Conservation (phyloP, 2,797 vertebrate genomes). For the Naso thynnoides region DNA sequence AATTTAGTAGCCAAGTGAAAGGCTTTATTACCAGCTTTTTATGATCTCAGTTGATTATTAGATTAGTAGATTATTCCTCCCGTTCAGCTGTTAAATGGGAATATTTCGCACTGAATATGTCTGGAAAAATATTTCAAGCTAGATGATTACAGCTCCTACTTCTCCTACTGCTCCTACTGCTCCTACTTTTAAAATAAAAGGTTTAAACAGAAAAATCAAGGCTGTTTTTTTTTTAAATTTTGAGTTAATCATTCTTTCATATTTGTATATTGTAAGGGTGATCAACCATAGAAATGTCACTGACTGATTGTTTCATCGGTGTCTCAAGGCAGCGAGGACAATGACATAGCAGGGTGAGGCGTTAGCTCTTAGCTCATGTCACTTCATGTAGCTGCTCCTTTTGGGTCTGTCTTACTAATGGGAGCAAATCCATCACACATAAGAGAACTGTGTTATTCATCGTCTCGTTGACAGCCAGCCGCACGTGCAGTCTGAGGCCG, state of each 20-base stretch:
- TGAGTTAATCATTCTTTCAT: not conserved
- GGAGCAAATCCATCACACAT: conserved; percentile 55
- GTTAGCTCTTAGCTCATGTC: conserved; percentile 50
- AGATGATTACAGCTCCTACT: too few relatives aligned
- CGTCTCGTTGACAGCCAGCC: conserved; percentile 47
- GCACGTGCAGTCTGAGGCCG: conserved; percentile 29
- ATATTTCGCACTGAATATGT: not conserved
- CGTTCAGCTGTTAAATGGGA: conserved; percentile 9
- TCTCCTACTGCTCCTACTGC: too few relatives aligned
- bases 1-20: conserved; percentile 36
- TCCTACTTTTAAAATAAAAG: too few relatives aligned
- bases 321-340: conserved; percentile 41
- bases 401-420: conserved; percentile 51
- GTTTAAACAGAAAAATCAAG: not conserved
- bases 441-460: conserved; percentile 24
- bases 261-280: not conserved
- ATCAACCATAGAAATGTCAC: not conserved
- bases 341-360: conserved; percentile 59
- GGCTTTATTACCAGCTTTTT: conserved; percentile 18
- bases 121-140: conserved; percentile 8
- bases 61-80: conserved; percentile 10
- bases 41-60: conserved; percentile 24
- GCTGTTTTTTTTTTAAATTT: too few relatives aligned
- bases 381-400: conserved; percentile 35
- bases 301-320: conserved; percentile 1